Conservation (phyloP, 2,113 vertebrate species). For the Macheiramphus alcinus region DNA sequence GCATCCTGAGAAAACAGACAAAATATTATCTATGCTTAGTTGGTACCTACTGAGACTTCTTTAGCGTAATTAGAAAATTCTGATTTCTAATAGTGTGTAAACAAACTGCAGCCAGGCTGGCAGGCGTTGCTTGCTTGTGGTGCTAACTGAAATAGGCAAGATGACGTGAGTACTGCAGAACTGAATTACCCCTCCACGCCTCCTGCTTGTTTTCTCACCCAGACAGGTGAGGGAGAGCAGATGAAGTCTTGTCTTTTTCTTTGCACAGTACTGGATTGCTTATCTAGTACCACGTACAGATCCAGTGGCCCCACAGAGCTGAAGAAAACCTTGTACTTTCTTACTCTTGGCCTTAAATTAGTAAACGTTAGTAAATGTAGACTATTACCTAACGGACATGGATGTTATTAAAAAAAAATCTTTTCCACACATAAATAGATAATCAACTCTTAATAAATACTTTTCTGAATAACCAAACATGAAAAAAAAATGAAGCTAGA, state of each 20-base stretch:
- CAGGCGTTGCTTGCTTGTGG: not conserved
- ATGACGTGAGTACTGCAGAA: not conserved
- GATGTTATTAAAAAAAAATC: rapidly evolving
- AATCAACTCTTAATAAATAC: not conserved
- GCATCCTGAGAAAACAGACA: not conserved
- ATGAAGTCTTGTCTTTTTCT: not conserved
- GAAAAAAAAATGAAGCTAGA: not conserved
- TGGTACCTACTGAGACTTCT: not conserved
- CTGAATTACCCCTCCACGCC: not conserved
- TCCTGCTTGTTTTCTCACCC: not conserved
- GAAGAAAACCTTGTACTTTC: not conserved
- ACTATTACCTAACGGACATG: not conserved
- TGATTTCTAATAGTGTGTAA: not conserved
- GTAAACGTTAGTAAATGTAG: not conserved
- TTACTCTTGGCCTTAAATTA: not conserved
- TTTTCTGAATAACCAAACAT: not conserved
- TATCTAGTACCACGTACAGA: not conserved
- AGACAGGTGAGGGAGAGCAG: not conserved
- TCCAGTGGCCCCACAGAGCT: not conserved
- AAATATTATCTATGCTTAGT: not conserved
- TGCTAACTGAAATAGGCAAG: not conserved
- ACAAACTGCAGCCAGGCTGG: not conserved
- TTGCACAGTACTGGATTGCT: rapidly evolving
- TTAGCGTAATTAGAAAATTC: not conserved
- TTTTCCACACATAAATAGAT: not conserved